Evolutionary conservation across 2,888 invertebrate species (phyloP), one percentile per base, ranked within the genome.

Genomic region (Drosophila affinis): DNA sequence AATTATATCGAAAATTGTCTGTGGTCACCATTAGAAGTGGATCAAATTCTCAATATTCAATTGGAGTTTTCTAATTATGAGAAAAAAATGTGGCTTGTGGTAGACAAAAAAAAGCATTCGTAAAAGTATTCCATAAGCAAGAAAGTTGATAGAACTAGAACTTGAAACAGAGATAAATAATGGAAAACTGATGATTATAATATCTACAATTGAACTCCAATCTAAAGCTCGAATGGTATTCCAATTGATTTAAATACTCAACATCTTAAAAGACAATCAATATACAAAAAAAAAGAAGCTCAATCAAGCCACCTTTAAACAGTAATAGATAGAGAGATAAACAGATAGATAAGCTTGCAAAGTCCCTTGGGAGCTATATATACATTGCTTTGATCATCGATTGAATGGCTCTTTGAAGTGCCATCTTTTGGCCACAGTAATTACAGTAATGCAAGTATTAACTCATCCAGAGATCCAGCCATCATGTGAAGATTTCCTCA

Each of bases 401-500:
- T 34, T 34, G 34, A 12, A 14, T 12, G 32, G 32, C 32, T 32
- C 32, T 32, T 10, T 32, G 4, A 14, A 12, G 39, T 12, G 34
- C 34, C 34, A 39, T n/a, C 14, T 39, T n/a, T 7, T 14, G 39
- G 39, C 14, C 14, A 14, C 34, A 1, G 12, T n/a, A 21, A 46
- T 12, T 21, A 4, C n/a, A 2, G 39, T 1, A n/a, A 39, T 0
- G 39, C 1, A n/a, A 39, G 39, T 39, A 39, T 39, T 39, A 7
- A 7, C 14, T n/a, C 39, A 39, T 39, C 39, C 39, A 2, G n/a
- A 39, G 39, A n/a, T 27, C n/a, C n/a, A n/a, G n/a, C 2, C 27
- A 18, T 6, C 14, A 27, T 39, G 29, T 9, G 17, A 27, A 39
- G 48, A 55, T 63, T 67, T 63, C 65, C 65, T 67, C 48, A 63